Evolutionary conservation across 2,797 vertebrate species (phyloP), one percentile per base, ranked within the genome.

Genomic region (Neostethus bicornis): DNA sequence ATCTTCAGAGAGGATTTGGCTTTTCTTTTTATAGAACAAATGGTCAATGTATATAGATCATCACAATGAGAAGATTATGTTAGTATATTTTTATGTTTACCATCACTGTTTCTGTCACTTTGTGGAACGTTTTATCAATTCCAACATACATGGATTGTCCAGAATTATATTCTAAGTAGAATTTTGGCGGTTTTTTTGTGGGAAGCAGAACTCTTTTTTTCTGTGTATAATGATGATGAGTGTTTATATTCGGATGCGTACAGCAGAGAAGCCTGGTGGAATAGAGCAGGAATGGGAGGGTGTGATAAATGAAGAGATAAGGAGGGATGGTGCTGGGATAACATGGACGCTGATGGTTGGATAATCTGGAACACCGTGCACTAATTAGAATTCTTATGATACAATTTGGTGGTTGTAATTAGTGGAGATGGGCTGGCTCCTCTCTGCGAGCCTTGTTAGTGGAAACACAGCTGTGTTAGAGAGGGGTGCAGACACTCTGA

Each of bases 351-450:
- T 94, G 94, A 98, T 97, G 93, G 94, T 93, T 93, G 94, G 94
- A 96, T 97, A 95, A 96, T 95, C 93, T 96, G 85, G 91, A 96
- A 94, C 94, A 95, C 93, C 93, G 90, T 95, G 94, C 93, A 94
- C 93, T 97, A 96, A 97, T 97, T 96, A 96, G 93, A 94, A 94
- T 95, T 96, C 95, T 95, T 96, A 96, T 96, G 94, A 97, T 95
- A 95, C 94, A 96, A 94, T 97, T 95, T 96, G 92, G 94, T 94
- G 92, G 79, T 93, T 94, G 93, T 97, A 97, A 98, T 98, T 97
- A 96, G 95, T 92, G 92, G 91, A 95, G 93, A 96, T 96, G 94
- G 94, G 93, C 93, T 95, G 93, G 93, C 95, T 96, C 92, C 92
- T 94, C 92, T 92, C 83, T 83, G 84, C 77, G 88, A 93, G 92